Percentiles rank a stretch among this genome's conserved stretches.
Conservation (phyloP, 2,797 vertebrate species). For the Notolabrus celidotus region DNA sequence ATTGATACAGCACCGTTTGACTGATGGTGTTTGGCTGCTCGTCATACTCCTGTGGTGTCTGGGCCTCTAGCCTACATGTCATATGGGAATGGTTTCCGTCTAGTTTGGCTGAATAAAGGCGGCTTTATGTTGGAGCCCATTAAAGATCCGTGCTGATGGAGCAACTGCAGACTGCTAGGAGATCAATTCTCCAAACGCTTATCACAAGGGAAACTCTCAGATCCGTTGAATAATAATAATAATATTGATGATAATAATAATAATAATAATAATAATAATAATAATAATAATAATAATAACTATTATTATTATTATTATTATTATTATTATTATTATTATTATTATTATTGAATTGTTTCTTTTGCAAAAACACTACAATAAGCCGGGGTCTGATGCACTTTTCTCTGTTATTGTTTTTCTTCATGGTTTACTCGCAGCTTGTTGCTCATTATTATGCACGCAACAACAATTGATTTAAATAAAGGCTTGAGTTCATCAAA, state of each 20-base stretch:
- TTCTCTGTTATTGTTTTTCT: not conserved
- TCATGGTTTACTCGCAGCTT: conserved; percentile 2
- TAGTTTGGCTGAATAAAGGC: conserved; percentile 76
- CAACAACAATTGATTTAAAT: conserved; percentile 50
- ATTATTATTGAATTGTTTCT: not conserved
- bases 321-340: not conserved
- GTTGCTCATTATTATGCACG: conserved; percentile 32
- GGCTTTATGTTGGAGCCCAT: conserved; percentile 76
- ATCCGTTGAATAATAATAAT: not conserved
- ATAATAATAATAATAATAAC: conserved; percentile 1
- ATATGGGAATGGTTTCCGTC: conserved; percentile 77
- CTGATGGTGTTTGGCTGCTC: conserved; percentile 38
- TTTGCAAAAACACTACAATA: not conserved
- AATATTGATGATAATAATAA: not conserved
- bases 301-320: conserved; percentile 18
- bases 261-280: conserved; percentile 10
- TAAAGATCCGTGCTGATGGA: conserved; percentile 76
- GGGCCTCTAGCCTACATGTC: conserved; percentile 71
- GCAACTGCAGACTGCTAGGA: conserved; percentile 70
- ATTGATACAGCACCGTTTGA: conserved; percentile 7
- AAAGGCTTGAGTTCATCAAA: conserved; percentile 59
- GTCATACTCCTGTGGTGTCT: conserved; percentile 52
- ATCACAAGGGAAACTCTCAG: conserved; percentile 20
- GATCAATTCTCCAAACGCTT: conserved; percentile 46
- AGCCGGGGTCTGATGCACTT: not conserved